Base-by-base conservation (phyloP, 2,888 invertebrate species). In the Phyllotreta striolata region DNA sequence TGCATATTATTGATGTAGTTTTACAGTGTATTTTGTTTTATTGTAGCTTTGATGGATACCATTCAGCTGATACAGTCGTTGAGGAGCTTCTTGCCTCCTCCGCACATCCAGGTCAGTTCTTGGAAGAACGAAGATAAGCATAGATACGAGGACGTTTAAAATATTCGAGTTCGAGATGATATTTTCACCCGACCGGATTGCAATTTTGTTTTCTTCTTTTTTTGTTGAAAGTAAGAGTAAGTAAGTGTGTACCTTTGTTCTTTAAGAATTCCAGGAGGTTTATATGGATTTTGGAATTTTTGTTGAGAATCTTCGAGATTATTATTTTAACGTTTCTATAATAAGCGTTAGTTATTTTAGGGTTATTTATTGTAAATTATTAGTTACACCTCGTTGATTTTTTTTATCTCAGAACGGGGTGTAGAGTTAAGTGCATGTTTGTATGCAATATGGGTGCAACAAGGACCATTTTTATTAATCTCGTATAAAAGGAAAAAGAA, bases 61-160 rank as follows among this genome's bases (percentile, higher is more conserved):
- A 92, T 93, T 77, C 93, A 93, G 80, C 83, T 93, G 77, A 92
- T 93, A 63, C 93, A 93, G 79, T 92, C 92, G 7, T 83, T 93
- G 71, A 86, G 93, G 58, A 93, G 92, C 79, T 93, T 92, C 77
- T 82, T 93, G 78, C 93, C 93, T 63, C 93, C 93, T 35, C 93
- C 93, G 5, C 93, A 93, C 79, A 93, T 93, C 77, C 92, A 92
- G 76, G 92, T 93, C 60, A 92, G 91, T 69, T 93, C 93, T 64
- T 93, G 93, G 93, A 93, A 93, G 81, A 93, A 92, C 78, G 93
- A 93, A 80, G 91, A 92, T 78, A 87, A 87, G 73, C 87, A 87
- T 80, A 85, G 87, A 65, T 82, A 79, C 65, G 82, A 82, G 57
- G 82, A 82, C 13, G 62, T 68, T 35, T 70, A 72, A 62, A 55